Conservation (phyloP, 2,888 invertebrate species). For the Byasa hedistus region DNA sequence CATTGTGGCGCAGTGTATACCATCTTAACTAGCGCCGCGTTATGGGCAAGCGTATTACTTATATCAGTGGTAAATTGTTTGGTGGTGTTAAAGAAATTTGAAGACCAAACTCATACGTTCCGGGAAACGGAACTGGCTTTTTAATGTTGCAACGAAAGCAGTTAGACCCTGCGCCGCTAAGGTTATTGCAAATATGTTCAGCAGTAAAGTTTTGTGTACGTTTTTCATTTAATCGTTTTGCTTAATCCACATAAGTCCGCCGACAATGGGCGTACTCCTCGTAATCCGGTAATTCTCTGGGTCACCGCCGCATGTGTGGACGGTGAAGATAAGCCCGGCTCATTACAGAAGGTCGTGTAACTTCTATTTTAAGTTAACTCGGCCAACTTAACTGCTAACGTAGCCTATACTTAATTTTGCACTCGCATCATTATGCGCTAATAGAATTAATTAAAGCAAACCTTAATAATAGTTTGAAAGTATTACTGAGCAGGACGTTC, state of each 20-base stretch:
- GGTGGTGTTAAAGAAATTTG: no score
- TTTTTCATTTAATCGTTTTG: background rate
- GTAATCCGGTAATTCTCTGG: conserved; percentile 19
- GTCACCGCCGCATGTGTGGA: conserved; percentile 13
- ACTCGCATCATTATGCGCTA: no score
- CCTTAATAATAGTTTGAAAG: no score
- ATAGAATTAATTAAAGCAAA: no score
- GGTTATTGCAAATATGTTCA: no score
- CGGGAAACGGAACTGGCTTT: background rate
- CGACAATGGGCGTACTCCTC: conserved; percentile 3
- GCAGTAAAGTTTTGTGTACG: no score
- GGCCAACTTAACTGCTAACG: background rate
- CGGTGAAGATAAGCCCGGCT: conserved; percentile 21
- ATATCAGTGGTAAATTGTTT: no score
- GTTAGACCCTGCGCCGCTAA: background rate
- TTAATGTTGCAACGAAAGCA: background rate
- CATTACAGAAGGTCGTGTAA: conserved; percentile 6
- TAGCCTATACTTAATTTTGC: background rate
- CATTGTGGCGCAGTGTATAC: no score
- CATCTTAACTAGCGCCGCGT: no score
- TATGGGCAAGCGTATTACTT: no score
- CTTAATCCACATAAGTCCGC: background rate
- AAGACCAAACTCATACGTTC: background rate
- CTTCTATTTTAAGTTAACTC: background rate
- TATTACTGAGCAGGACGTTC: no score